Evolutionary conservation across 2,888 invertebrate species (phyloP).

Genomic region (Aphrophora alni): DNA sequence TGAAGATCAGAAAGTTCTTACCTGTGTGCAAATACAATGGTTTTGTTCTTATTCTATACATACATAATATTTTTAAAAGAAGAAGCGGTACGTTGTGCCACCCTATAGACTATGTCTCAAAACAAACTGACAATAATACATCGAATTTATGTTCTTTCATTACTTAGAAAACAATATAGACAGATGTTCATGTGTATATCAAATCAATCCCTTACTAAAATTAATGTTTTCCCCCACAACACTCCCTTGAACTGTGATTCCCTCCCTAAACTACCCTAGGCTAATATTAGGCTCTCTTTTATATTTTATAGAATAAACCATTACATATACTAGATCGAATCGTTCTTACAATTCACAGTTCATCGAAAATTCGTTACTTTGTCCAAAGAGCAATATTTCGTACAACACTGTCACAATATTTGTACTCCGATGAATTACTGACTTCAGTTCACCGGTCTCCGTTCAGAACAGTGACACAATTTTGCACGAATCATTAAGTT

Average conservation of each 20-base stretch:
- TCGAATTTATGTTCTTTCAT: no score
- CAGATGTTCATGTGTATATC: neutral
- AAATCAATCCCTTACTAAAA: neutral
- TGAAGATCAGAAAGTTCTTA: no score
- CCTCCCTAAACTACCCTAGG: neutral
- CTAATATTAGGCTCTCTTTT: neutral
- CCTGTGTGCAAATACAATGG: no score
- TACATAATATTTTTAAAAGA: no score
- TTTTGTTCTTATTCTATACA: no score
- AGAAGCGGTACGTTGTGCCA: no score
- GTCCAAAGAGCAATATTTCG: neutral
- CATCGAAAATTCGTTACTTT: neutral
- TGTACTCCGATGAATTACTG: constrained; percentile 19
- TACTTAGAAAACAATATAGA: neutral
- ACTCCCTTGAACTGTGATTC: no score
- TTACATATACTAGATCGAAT: neutral
- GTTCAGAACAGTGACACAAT: constrained; percentile 17
- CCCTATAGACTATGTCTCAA: no score
- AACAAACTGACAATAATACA: no score
- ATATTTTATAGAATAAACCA: neutral
- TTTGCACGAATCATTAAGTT: constrained; percentile 29
- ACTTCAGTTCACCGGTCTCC: constrained; percentile 27
- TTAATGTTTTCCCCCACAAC: neutral
- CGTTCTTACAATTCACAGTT: neutral
- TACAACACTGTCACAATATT: constrained; percentile 28